phyloP scores from a whole-genome alignment of 2,113 vertebrate genomes.

The Cromileptes altivelis region DNA sequence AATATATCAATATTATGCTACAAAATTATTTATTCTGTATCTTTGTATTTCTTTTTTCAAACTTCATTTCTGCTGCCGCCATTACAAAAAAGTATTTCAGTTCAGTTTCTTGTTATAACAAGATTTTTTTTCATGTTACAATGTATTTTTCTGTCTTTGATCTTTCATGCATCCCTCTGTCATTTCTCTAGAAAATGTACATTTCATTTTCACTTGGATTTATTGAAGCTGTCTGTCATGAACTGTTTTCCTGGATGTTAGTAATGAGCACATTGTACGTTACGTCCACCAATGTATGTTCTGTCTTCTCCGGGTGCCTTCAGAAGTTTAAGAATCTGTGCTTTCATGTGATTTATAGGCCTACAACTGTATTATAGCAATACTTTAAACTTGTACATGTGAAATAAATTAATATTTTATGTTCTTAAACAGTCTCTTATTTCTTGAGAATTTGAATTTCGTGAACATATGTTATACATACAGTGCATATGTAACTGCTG shows the following conservation, averaged over 20 bases:
- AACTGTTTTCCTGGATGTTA: background rate
- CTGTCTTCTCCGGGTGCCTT: constrained; percentile 9
- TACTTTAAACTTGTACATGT: constrained; percentile 37
- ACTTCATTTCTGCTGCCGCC: background rate
- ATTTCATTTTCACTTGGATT: background rate
- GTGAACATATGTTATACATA: no score
- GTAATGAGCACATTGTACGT: background rate
- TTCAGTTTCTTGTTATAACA: background rate
- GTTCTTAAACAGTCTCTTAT: background rate
- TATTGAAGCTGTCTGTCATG: constrained; percentile 1
- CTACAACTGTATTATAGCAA: constrained; percentile 56
- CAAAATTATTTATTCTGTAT: background rate
- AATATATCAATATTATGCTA: background rate
- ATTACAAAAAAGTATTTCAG: constrained; percentile 9
- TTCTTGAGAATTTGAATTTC: background rate
- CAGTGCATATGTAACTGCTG: no score
- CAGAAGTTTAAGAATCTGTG: constrained; percentile 8
- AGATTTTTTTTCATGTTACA: background rate
- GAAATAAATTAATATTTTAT: constrained; percentile 67
- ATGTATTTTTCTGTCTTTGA: background rate
- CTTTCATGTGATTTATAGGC: constrained; percentile 31
- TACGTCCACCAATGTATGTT: background rate
- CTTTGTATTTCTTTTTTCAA: background rate
- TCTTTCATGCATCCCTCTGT: background rate
- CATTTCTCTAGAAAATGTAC: background rate